Conservation (phyloP, 2,113 vertebrate genomes). For the Prionailurus bengalensis region DNA sequence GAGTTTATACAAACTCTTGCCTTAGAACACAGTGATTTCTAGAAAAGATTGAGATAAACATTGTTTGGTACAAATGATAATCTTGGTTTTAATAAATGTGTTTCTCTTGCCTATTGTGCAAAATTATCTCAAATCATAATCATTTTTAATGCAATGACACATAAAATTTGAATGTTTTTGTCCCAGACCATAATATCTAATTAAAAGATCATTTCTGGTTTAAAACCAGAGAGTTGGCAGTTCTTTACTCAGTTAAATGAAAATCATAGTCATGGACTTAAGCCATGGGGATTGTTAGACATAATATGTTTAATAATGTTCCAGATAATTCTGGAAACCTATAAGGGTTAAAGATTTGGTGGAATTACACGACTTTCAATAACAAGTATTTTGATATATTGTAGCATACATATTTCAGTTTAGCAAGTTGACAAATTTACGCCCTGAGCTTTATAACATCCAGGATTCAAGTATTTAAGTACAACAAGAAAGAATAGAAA, state of each 20-base stretch:
- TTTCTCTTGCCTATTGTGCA: not conserved
- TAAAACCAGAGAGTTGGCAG: not conserved
- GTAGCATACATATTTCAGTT: not conserved
- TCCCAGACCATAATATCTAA: not conserved
- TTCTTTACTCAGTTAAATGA: not conserved
- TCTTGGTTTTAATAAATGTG: not conserved
- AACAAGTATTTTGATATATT: not conserved
- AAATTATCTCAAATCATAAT: not conserved
- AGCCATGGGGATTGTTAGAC: not conserved
- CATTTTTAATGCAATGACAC: not conserved
- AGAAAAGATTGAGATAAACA: not conserved
- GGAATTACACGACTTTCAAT: not conserved
- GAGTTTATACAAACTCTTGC: not conserved
- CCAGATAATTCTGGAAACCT: not conserved
- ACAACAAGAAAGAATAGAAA: not conserved
- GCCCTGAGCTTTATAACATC: not conserved
- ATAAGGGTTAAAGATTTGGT: not conserved
- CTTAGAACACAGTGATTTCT: not conserved
- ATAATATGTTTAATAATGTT: not conserved
- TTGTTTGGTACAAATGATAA: not conserved
- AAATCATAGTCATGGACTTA: not conserved
- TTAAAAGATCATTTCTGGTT: not conserved
- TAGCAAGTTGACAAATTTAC: not conserved
- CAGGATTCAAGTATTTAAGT: not conserved
- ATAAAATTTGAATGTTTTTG: not conserved